Evolutionary conservation across 1,140 invertebrate genomes (phyloP).

Genomic region (Temnothorax nylanderi): DNA sequence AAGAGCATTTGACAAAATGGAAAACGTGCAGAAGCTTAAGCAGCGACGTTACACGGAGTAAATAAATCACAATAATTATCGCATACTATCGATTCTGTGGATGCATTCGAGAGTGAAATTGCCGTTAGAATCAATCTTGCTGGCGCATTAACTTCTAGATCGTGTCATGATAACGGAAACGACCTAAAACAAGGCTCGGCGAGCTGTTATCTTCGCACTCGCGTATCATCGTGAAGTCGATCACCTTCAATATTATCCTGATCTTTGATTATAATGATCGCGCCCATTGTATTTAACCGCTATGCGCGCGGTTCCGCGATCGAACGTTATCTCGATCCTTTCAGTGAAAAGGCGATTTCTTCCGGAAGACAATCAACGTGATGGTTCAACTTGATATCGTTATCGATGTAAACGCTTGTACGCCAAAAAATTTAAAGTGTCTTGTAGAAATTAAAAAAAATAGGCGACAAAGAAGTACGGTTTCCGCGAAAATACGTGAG

Average conservation of each 20-base stretch:
- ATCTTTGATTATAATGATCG: slow-evolving; percentile 42
- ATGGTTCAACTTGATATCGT: slow-evolving; percentile 3
- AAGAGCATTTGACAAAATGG: neutral
- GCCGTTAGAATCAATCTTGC: slow-evolving; percentile 54
- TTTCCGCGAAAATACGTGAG: slow-evolving; percentile 18
- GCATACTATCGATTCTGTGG: neutral
- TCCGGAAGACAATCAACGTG: slow-evolving; percentile 2
- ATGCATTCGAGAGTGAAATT: slow-evolving; percentile 20
- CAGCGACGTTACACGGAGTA: neutral
- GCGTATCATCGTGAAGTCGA: slow-evolving; percentile 23
- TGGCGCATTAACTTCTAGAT: slow-evolving; percentile 43
- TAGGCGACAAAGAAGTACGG: neutral
- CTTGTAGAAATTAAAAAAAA: neutral
- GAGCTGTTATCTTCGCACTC: slow-evolving; percentile 31
- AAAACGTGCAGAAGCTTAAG: neutral
- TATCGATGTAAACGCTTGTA: neutral
- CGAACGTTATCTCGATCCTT: slow-evolving; percentile 53
- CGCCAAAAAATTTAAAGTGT: neutral
- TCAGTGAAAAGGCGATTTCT: slow-evolving; percentile 58
- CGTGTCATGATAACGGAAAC: slow-evolving; percentile 38
- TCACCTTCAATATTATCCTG: slow-evolving; percentile 47
- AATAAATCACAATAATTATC: slow-evolving; percentile 46
- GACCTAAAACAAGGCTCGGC: slow-evolving; percentile 16
- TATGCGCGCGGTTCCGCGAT: neutral
- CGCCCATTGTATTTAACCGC: slow-evolving; percentile 38